Conservation (phyloP, 2,113 vertebrate species). For the Catharus bicknelli region DNA sequence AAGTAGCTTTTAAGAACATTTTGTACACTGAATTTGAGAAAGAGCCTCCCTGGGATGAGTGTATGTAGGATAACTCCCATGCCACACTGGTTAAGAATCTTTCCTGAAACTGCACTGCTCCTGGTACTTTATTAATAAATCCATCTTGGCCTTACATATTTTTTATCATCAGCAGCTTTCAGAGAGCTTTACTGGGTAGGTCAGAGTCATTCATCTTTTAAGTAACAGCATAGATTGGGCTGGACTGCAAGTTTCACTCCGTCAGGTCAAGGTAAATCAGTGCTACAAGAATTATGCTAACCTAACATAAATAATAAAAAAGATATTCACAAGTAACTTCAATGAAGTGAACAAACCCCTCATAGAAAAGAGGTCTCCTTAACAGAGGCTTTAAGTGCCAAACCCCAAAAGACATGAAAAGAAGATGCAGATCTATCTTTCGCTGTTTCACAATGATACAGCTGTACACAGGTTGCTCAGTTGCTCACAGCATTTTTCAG, state of each 20-base stretch:
- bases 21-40: background rate
- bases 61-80: background rate
- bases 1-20: constrained; percentile 14
- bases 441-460: background rate
- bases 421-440: background rate
- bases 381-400: background rate
- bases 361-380: background rate
- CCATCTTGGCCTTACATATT: background rate
- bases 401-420: background rate
- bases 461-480: background rate
- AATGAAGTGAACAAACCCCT: background rate
- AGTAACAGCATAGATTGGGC: background rate
- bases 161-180: background rate
- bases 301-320: background rate
- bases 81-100: background rate
- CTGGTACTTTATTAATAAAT: constrained; percentile 24
- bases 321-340: background rate
- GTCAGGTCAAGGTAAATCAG: background rate
- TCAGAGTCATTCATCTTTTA: background rate
- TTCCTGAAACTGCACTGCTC: background rate
- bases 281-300: background rate
- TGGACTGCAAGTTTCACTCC: background rate
- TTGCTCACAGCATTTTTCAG: background rate
- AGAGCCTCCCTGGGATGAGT: background rate
- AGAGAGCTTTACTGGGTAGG: background rate